Evolutionary conservation across 2,113 vertebrate genomes (phyloP).

Genomic region (Zosterops pallidus): DNA sequence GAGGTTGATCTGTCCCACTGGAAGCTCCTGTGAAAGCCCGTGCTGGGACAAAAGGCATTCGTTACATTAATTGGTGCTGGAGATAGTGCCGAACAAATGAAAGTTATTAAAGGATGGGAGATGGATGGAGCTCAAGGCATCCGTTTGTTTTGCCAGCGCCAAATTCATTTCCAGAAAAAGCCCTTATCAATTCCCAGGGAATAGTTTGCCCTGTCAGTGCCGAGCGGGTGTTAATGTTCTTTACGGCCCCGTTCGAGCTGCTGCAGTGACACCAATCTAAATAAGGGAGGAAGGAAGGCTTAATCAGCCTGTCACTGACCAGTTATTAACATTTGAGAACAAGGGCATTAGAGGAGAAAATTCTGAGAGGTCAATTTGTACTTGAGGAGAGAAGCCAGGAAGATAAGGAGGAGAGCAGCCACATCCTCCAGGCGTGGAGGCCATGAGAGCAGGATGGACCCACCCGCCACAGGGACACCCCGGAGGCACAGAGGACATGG

Average conservation of each 20-base stretch:
- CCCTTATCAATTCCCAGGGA: conserved; percentile 71
- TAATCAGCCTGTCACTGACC: conserved; percentile 76
- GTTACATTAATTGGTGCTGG: conserved; percentile 50
- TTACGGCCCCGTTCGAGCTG: conserved; percentile 60
- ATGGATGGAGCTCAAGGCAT: conserved; percentile 46
- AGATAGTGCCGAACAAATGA: conserved; percentile 55
- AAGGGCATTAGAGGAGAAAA: conserved; percentile 71
- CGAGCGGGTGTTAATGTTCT: conserved; percentile 62
- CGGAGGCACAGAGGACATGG: neutral
- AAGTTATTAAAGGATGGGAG: conserved; percentile 72
- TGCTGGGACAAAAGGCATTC: conserved; percentile 49
- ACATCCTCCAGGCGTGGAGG: neutral
- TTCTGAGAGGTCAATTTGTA: conserved; percentile 71
- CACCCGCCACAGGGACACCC: fast-evolving
- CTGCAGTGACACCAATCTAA: conserved; percentile 68
- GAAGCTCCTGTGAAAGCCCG: neutral
- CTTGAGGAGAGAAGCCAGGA: conserved; percentile 52
- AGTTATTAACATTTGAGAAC: conserved; percentile 75
- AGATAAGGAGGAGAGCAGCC: conserved; percentile 8
- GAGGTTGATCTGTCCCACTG: neutral
- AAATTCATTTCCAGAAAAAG: conserved; percentile 70
- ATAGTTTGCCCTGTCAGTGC: conserved; percentile 51
- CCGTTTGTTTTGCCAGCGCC: conserved; percentile 64
- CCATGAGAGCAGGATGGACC: fast-evolving
- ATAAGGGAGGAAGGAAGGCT: conserved; percentile 68